A percentile compares a stretch with the other conserved stretches of the same genome.
Evolutionary conservation across 2,113 vertebrate species (phyloP).

Genomic region (Hydrochoerus hydrochaeris): DNA sequence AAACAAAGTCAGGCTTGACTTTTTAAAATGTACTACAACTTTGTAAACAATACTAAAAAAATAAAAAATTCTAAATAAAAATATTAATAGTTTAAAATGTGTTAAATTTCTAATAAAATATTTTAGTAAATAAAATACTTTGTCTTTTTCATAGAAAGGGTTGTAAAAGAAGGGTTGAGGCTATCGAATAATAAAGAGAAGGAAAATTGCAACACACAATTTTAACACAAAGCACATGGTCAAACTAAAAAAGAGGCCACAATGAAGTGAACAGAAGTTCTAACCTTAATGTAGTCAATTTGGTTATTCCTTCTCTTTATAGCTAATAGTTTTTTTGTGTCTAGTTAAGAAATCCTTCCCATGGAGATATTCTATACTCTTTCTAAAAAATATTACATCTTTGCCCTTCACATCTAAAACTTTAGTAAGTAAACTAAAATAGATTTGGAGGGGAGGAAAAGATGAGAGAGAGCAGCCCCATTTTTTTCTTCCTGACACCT

Average conservation of each 20-base stretch:
- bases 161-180: not conserved
- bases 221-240: not conserved
- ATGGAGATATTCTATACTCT: not conserved
- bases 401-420: not conserved
- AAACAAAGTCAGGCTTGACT: not conserved
- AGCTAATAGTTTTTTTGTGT: not conserved
- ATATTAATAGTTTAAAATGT: conserved; percentile 20
- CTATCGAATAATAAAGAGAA: not conserved
- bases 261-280: not conserved
- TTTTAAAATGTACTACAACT: not conserved
- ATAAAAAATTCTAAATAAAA: not conserved
- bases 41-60: not conserved
- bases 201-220: not conserved
- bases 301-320: not conserved
- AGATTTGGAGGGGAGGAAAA: not conserved
- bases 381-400: not conserved
- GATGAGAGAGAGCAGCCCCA: not conserved
- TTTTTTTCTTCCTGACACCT: not conserved
- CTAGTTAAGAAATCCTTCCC: conserved; percentile 14
- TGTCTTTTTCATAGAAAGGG: not conserved
- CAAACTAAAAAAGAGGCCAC: not conserved
- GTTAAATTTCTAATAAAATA: conserved; percentile 43
- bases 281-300: conserved; percentile 54
- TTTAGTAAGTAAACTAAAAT: not conserved
- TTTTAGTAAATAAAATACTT: not conserved